Base-by-base conservation (phyloP, 2,888 invertebrate species). In the Rambutsinella grinnellia region DNA sequence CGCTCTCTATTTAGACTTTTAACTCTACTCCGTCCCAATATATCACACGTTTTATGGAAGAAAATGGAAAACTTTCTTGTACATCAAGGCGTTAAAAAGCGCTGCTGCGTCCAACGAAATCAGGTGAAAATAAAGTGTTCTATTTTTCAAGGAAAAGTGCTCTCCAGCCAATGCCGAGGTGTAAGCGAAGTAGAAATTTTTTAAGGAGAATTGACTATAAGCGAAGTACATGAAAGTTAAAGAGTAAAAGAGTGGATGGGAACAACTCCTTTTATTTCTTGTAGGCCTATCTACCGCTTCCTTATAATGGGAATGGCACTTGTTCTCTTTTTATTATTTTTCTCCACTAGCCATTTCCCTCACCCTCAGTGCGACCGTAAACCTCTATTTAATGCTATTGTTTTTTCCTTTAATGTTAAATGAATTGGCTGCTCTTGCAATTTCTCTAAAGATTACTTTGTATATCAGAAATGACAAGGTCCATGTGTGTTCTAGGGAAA, bases 401-500 rank as follows among this genome's bases (percentile, higher is more conserved):
- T 57, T 27, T 36, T 57, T 28, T 26, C 27, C 27, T 3, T 57
- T 57, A 57, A 57, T 28, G 28, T 19, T n/a, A 53, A 24, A 53
- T 17, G 53, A 53, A 53, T 53, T 21, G 13, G 17, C 53, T 21
- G 13, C 21, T 3, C 2, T 24, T 23, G 53, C 53, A 23, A 53
- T 53, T 53, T 53, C 53, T 5, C 27, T 36, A 13, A 57, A n/a
- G 27, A 57, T 57, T 57, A 57, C 57, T 57, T 57, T 57, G 28
- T 57, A 57, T 57, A 57, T 57, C 36, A 57, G 27, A 57, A 57
- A 57, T 28, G 57, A 57, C 57, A 57, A 57, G 27, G 57, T 27
- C 17, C 57, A 54, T 54, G 6, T 23, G 3, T 54, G 24, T 10
- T n/a, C 2, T 15, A 49, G 6, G 15, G 49, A 19, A 49, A 13